These are phyloP conservation scores for Rhamphomyia laevipes DNA, from an alignment of 2,888 invertebrate genomes.

Conservation along the genomic window DNA sequence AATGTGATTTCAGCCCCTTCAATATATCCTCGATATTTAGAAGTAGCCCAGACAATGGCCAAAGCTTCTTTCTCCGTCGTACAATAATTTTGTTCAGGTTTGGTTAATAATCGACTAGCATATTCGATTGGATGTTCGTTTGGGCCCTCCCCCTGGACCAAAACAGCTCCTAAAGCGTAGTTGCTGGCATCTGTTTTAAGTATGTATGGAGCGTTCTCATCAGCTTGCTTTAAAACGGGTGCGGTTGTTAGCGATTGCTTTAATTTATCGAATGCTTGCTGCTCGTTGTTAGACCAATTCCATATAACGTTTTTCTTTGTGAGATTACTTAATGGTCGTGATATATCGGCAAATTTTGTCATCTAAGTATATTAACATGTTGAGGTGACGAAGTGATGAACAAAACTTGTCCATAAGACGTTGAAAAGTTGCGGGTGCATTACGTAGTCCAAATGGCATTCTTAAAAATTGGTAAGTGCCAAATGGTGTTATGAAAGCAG, in stretches of 20 bases:
- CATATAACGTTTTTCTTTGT: slow-evolving; percentile 11
- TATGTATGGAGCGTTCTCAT: slow-evolving; percentile 18
- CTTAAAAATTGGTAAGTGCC: slow-evolving; percentile 10
- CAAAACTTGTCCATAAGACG: slow-evolving; percentile 1
- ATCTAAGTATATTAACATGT: too few relatives aligned
- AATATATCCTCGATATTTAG: slow-evolving; percentile 9
- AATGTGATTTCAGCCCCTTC: slow-evolving; percentile 4
- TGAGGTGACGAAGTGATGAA: too few relatives aligned
- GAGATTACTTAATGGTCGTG: too few relatives aligned
- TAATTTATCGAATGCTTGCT: too few relatives aligned
- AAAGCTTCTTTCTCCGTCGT: slow-evolving; percentile 34
- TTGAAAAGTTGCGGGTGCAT: slow-evolving; percentile 9
- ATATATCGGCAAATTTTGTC: slow-evolving; percentile 1
- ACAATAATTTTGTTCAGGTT: slow-evolving; percentile 29
- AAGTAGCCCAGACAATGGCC: slow-evolving; percentile 16
- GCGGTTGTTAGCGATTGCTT: slow-evolving; percentile 12
- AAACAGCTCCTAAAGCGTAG: slow-evolving; percentile 19
- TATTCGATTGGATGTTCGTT: slow-evolving; percentile 21
- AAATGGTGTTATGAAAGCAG: slow-evolving; percentile 7
- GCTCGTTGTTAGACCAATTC: slow-evolving; percentile 5
- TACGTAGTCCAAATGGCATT: slow-evolving; percentile 10
- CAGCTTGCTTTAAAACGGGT: slow-evolving; percentile 19
- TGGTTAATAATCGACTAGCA: slow-evolving; percentile 18
- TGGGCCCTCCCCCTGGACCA: slow-evolving; percentile 14
- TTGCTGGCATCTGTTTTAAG: slow-evolving; percentile 23